These are phyloP conservation scores for Adelosebastes latens DNA, from an alignment of 2,797 vertebrate genomes.

Conservation along the genomic window DNA sequence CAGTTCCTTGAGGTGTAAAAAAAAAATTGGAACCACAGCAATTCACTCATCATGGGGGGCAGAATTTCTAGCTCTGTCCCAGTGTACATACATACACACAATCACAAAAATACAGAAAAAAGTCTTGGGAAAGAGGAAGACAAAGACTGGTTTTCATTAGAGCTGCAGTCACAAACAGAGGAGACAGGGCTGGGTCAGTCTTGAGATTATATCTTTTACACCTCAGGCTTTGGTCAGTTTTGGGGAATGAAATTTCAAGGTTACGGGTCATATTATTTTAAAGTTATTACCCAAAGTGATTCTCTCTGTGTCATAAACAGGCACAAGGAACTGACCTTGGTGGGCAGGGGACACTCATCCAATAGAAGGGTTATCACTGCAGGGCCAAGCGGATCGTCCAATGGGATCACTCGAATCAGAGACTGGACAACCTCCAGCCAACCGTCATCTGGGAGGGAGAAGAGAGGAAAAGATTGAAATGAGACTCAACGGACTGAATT, in stretches of 20 bases:
- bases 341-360: conserved; percentile 97
- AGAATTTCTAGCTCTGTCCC: not conserved
- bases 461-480: not conserved
- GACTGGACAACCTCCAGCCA: conserved; percentile 99
- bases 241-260: not conserved
- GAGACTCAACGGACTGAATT: not conserved
- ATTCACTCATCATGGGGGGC: not conserved
- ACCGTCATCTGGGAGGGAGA: conserved; percentile 88
- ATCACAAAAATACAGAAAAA: not conserved
- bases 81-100: not conserved
- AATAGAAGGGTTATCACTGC: conserved; percentile 97
- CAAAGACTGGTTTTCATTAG: not conserved
- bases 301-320: not conserved
- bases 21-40: not conserved
- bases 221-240: not conserved
- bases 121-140: not conserved
- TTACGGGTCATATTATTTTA: not conserved
- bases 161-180: not conserved
- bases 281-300: not conserved
- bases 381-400: conserved; percentile 97
- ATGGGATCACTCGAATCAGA: conserved; percentile 96
- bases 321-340: conserved; percentile 88
- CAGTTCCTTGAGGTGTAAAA: not conserved
- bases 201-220: not conserved
- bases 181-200: not conserved